Evolutionary conservation across 2,113 vertebrate genomes (phyloP).

Genomic region (Onychostruthus taczanowskii): DNA sequence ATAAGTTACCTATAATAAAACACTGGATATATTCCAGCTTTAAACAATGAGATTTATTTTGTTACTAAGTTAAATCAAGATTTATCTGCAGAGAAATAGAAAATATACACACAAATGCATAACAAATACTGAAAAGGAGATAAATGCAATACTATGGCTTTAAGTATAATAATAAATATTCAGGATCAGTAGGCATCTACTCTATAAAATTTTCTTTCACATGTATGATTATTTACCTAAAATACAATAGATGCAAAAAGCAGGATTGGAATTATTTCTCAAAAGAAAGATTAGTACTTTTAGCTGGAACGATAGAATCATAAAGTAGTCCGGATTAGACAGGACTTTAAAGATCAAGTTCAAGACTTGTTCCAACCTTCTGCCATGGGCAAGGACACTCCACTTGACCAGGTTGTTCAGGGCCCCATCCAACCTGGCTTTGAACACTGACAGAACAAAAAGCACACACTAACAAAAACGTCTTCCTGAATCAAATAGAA

Average conservation of each 20-base stretch:
- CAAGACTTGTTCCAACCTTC: neutral
- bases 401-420: neutral
- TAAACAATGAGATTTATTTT: neutral
- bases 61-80: neutral
- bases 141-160: neutral
- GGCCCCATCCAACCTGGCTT: neutral
- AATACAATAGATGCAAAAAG: neutral
- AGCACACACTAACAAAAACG: fast-evolving
- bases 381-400: neutral
- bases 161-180: neutral
- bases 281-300: neutral
- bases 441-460: neutral
- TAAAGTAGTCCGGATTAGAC: neutral
- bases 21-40: neutral
- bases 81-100: neutral
- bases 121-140: neutral
- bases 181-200: neutral
- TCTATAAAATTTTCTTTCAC: neutral
- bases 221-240: neutral
- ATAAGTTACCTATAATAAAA: neutral
- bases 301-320: neutral
- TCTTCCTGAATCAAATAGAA: neutral
- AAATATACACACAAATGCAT: neutral
- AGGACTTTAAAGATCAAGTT: neutral
- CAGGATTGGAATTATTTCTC: neutral